A percentile compares a stretch with the other conserved stretches of the same genome.
Conservation (phyloP, 2,797 vertebrate genomes). For the Thamnophis elegans region DNA sequence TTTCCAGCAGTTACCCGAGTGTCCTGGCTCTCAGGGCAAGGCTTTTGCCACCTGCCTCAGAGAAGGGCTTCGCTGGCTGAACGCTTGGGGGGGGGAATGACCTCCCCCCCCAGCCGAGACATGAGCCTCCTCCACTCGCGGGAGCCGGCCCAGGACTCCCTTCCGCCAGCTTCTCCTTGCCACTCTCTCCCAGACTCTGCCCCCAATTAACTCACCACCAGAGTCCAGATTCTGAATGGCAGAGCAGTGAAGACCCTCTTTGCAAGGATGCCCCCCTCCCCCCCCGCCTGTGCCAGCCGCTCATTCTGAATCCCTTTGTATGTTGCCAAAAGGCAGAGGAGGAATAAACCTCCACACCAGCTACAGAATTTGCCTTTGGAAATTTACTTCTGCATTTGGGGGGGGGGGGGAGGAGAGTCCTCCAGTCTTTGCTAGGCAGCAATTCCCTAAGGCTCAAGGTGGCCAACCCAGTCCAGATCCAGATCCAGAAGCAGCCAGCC, state of each 20-base stretch:
- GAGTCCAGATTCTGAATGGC: too few relatives aligned
- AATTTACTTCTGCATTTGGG: not conserved
- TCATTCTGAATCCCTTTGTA: fast-evolving
- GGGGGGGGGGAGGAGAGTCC: not conserved
- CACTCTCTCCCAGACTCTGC: too few relatives aligned
- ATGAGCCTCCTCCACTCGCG: too few relatives aligned
- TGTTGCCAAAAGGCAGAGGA: not conserved
- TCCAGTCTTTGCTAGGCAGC: not conserved
- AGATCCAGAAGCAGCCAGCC: not conserved
- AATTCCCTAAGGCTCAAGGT: not conserved
- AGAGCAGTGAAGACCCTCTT: too few relatives aligned
- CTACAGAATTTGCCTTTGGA: not conserved
- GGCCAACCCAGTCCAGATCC: not conserved
- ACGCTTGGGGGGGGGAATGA: not conserved
- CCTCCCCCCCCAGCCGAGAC: too few relatives aligned
- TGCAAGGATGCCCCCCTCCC: too few relatives aligned
- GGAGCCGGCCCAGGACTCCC: fast-evolving
- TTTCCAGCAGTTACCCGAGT: not conserved
- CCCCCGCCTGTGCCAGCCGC: too few relatives aligned
- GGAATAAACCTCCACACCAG: not conserved
- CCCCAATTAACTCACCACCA: fast-evolving
- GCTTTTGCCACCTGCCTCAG: too few relatives aligned
- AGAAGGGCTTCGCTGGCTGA: not conserved
- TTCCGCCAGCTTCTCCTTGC: not conserved
- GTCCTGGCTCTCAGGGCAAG: not conserved